Conservation (phyloP, 2,888 invertebrate genomes). For the Pammene fasciana region DNA sequence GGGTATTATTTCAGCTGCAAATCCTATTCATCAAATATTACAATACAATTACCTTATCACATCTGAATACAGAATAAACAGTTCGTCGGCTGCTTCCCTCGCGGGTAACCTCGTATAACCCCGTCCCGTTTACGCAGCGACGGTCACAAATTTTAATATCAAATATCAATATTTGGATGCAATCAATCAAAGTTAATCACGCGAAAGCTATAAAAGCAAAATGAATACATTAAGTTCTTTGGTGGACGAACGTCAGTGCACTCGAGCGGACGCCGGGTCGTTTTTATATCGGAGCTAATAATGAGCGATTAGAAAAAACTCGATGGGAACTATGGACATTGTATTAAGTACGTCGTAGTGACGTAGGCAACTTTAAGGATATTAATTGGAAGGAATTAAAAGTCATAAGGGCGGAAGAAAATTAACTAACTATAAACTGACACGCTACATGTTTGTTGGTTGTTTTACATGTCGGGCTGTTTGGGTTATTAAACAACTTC, state of each 20-base stretch:
- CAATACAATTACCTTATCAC: conserved; percentile 48
- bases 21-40: conserved; percentile 16
- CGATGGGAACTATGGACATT: conserved; percentile 65
- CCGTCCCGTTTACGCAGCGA: conserved; percentile 53
- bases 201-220: conserved; percentile 81
- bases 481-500: conserved; percentile 7
- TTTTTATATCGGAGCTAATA: conserved; percentile 70
- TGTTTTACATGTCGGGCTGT: conserved; percentile 21
- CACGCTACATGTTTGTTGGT: conserved; percentile 29
- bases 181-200: conserved; percentile 83
- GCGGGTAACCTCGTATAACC: conserved; percentile 45
- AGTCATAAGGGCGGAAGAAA: conserved; percentile 45
- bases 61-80: conserved; percentile 57
- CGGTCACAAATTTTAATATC: conserved; percentile 67
- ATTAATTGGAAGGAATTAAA: conserved; percentile 70
- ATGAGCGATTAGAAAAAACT: conserved; percentile 75
- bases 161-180: conserved; percentile 81
- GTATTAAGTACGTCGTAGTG: conserved; percentile 72
- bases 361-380: conserved; percentile 71
- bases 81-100: conserved; percentile 47
- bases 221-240: conserved; percentile 79
- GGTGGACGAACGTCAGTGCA: conserved; percentile 67
- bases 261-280: conserved; percentile 61
- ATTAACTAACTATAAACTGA: conserved; percentile 38
- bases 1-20: conserved; percentile 15